These are phyloP conservation scores for Bradypodion ventrale DNA, from an alignment of 2,797 vertebrate species.

Conservation along the genomic window DNA sequence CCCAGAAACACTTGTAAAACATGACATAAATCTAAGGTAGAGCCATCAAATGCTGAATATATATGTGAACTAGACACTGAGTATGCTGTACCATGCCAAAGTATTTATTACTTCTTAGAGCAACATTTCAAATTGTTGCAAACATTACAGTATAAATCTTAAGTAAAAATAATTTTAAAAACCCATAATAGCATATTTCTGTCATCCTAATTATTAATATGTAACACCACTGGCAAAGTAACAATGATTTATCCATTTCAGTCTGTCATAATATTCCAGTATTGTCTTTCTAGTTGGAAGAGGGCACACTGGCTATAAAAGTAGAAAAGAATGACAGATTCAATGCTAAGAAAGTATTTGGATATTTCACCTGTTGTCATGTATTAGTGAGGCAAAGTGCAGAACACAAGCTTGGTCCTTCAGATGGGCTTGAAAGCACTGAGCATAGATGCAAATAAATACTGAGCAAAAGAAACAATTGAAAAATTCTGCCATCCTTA, in stretches of 20 bases:
- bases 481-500: too few relatives aligned
- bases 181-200: background rate
- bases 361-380: background rate
- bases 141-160: background rate
- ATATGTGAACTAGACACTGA: background rate
- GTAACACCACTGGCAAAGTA: conserved; percentile 1
- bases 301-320: conserved; percentile 20
- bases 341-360: background rate
- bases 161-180: background rate
- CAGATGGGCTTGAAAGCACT: conserved; percentile 27
- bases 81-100: background rate
- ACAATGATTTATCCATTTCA: conserved; percentile 43
- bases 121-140: background rate
- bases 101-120: background rate
- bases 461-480: too few relatives aligned
- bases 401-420: conserved; percentile 8
- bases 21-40: background rate
- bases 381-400: background rate
- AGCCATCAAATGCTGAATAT: background rate
- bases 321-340: background rate
- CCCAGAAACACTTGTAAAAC: background rate
- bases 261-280: conserved; percentile 48
- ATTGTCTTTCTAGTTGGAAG: background rate
- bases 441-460: conserved; percentile 32
- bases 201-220: background rate